phyloP scores from a whole-genome alignment of 2,888 invertebrate species.

The Drepana falcataria region DNA sequence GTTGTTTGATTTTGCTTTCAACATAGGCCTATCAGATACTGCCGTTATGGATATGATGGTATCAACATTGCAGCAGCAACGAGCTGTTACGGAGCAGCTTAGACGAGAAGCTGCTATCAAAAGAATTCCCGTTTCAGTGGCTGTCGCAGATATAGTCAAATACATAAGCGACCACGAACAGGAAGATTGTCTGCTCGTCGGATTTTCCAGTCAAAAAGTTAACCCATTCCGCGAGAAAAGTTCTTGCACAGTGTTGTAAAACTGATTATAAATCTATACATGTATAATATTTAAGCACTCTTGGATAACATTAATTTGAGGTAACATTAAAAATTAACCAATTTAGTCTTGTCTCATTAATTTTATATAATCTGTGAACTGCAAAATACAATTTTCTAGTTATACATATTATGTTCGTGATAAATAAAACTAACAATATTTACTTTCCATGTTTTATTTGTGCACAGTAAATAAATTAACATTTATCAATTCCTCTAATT shows the following conservation, averaged over 20 bases:
- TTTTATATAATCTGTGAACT: background rate
- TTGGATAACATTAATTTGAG: background rate
- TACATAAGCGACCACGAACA: slow-evolving; percentile 94
- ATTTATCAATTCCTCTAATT: background rate
- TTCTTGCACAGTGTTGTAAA: slow-evolving; percentile 90
- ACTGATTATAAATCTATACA: slow-evolving; percentile 3
- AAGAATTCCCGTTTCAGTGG: slow-evolving; percentile 91
- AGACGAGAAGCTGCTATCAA: slow-evolving; percentile 93
- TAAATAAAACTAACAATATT: background rate
- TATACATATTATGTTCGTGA: background rate
- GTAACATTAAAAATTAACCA: background rate
- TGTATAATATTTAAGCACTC: background rate
- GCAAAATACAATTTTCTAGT: background rate
- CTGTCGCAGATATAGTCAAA: slow-evolving; percentile 95
- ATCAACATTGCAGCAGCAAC: slow-evolving; percentile 95
- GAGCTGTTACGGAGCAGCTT: slow-evolving; percentile 94
- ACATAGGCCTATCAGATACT: slow-evolving; percentile 93
- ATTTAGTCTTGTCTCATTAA: background rate
- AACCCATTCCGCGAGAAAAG: slow-evolving; percentile 97
- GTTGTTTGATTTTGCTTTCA: slow-evolving; percentile 71
- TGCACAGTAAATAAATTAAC: background rate
- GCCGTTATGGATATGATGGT: slow-evolving; percentile 96
- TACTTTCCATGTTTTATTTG: background rate
- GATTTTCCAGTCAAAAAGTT: slow-evolving; percentile 95
- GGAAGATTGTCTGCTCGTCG: slow-evolving; percentile 94